These are phyloP conservation scores for Scaptomyza montana DNA, from an alignment of 1,140 invertebrate species.

Conservation along the genomic window DNA sequence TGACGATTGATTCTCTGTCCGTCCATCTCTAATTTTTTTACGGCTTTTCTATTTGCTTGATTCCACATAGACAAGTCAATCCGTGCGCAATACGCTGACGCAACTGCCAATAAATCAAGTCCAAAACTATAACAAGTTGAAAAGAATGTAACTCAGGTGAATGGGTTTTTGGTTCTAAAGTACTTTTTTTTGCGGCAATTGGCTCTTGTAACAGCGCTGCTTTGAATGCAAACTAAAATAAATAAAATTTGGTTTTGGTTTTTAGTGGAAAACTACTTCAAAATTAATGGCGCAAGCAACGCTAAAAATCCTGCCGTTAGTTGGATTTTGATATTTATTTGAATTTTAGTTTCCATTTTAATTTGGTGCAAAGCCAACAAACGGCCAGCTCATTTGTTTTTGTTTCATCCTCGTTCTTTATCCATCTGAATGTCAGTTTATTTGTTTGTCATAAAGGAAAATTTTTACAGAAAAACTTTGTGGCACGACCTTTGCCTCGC, in stretches of 20 bases:
- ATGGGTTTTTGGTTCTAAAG: constrained; percentile 8
- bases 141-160: constrained; percentile 12
- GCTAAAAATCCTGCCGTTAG: constrained; percentile 26
- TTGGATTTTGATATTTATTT: constrained; percentile 67
- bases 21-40: not conserved
- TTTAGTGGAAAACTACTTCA: constrained; percentile 73
- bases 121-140: constrained; percentile 62
- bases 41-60: constrained; percentile 6
- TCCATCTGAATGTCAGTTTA: constrained; percentile 6
- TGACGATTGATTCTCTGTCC: constrained; percentile 44
- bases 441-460: constrained; percentile 70
- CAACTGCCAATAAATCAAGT: constrained; percentile 74
- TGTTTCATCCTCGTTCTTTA: constrained; percentile 11
- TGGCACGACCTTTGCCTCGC: constrained; percentile 8
- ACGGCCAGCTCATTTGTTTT: constrained; percentile 49
- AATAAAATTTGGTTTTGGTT: constrained; percentile 36
- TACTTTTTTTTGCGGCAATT: constrained; percentile 56
- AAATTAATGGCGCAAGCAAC: constrained; percentile 59
- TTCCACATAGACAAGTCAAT: constrained; percentile 26
- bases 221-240: constrained; percentile 53
- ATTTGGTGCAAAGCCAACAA: constrained; percentile 49
- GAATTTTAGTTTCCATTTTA: constrained; percentile 67
- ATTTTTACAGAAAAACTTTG: constrained; percentile 57
- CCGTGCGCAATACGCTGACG: constrained; percentile 45
- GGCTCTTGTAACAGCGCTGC: constrained; percentile 45